Evolutionary conservation across 92 coral and sea anemone species (phyloP).

Genomic region (Porites cylindrica): DNA sequence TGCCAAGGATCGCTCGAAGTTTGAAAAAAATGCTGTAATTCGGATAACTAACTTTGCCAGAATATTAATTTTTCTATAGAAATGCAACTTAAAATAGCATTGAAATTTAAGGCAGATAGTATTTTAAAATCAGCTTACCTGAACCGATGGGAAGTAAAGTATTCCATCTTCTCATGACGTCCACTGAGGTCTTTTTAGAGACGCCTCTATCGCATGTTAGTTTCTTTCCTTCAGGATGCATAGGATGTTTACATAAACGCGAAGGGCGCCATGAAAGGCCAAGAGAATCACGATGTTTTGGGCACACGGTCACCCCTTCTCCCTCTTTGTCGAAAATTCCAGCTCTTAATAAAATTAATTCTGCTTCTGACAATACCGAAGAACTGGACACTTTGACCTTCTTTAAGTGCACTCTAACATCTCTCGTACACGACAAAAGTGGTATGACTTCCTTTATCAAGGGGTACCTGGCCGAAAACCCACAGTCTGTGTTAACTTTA

Average conservation of each 20-base stretch:
- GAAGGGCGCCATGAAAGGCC: conserved; percentile 59
- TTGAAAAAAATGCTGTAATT: too few species aligned
- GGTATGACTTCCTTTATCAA: conserved; percentile 42
- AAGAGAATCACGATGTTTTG: conserved; percentile 49
- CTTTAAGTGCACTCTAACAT: conserved; percentile 30
- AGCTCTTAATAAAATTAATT: conserved; percentile 44
- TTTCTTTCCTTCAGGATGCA: conserved; percentile 5
- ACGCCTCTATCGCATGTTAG: conserved; percentile 37
- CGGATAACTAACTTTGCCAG: too few species aligned
- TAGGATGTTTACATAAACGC: conserved; percentile 36
- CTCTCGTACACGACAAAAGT: conserved; percentile 38
- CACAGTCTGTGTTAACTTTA: conserved; percentile 36
- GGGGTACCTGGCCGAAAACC: conserved; percentile 50
- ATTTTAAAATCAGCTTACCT: conserved; percentile 18
- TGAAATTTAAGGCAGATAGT: too few species aligned
- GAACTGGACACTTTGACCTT: conserved; percentile 13
- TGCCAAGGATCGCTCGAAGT: too few species aligned
- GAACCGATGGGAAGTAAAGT: conserved; percentile 40
- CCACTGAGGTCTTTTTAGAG: conserved; percentile 22
- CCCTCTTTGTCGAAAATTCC: conserved; percentile 25
- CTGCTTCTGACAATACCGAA: conserved; percentile 47
- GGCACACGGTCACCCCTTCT: conserved; percentile 47
- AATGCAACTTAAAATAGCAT: too few species aligned
- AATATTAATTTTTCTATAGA: too few species aligned
- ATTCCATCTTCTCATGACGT: conserved; percentile 33